Evolutionary conservation across 2,797 vertebrate genomes (phyloP).

Genomic region (Trematomus bernacchii): DNA sequence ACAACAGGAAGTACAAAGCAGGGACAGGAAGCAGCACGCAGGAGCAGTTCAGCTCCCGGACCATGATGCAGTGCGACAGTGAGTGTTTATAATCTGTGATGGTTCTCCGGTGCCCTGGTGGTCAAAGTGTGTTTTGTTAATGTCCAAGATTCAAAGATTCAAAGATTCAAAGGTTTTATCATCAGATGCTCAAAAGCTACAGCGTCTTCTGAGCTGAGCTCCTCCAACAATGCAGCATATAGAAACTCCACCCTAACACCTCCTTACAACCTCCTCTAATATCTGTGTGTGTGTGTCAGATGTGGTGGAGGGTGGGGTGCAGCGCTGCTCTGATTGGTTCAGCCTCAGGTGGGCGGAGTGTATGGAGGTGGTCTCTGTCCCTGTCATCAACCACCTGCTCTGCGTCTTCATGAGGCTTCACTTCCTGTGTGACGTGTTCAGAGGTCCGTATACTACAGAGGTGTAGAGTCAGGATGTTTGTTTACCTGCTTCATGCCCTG

Average conservation of each 20-base stretch:
- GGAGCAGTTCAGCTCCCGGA: slow-evolving; percentile 83
- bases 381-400: slow-evolving; percentile 88
- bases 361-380: slow-evolving; percentile 72
- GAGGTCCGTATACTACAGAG: slow-evolving; percentile 66
- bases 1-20: no score
- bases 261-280: neutral
- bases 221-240: no score
- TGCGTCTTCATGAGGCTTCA: slow-evolving; percentile 91
- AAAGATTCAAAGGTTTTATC: no score
- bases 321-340: slow-evolving; percentile 88
- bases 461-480: neutral
- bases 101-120: neutral
- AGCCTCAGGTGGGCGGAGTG: slow-evolving; percentile 76
- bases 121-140: neutral
- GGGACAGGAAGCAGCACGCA: no score
- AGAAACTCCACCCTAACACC: neutral
- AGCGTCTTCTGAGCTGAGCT: no score
- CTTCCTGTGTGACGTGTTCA: slow-evolving; percentile 88
- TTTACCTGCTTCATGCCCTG: neutral
- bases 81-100: neutral
- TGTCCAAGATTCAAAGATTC: neutral
- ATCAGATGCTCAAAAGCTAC: no score
- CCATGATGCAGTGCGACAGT: slow-evolving; percentile 85
- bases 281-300: slow-evolving; percentile 70
- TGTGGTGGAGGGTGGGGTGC: slow-evolving; percentile 82